phyloP scores from a whole-genome alignment of 1,140 invertebrate genomes.

The Colletes gigas region DNA sequence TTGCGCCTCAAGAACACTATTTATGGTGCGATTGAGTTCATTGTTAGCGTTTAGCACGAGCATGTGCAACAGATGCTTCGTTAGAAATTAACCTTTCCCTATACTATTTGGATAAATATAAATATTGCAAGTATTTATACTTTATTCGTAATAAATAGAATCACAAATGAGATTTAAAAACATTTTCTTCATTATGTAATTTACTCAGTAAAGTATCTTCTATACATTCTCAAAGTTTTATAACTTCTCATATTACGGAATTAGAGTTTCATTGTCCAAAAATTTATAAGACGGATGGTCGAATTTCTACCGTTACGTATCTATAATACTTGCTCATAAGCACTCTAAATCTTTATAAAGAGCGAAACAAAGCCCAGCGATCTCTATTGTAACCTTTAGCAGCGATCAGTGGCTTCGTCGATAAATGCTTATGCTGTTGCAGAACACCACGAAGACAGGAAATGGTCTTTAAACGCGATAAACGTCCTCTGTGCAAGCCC shows the following conservation, averaged over 20 bases:
- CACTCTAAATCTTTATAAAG: background rate
- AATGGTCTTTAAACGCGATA: constrained; percentile 33
- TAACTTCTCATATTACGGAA: no score
- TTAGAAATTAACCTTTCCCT: no score
- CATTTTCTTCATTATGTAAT: no score
- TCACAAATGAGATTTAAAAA: no score
- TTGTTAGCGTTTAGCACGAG: background rate
- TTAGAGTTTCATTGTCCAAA: background rate
- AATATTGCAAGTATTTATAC: no score
- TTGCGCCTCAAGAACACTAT: background rate
- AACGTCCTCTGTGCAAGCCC: background rate
- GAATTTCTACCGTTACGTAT: background rate
- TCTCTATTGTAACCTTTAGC: background rate
- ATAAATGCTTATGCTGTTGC: constrained; percentile 15
- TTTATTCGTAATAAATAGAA: no score
- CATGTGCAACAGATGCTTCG: background rate
- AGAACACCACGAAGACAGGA: constrained; percentile 8
- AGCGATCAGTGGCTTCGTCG: background rate
- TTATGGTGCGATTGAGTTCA: background rate
- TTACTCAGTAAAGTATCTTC: no score
- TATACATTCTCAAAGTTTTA: no score
- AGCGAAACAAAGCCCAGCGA: background rate
- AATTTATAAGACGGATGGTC: background rate
- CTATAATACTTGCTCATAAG: background rate
- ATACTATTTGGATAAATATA: no score